These are phyloP conservation scores for Eublepharis macularius DNA, from an alignment of 2,113 vertebrate genomes.

Conservation along the genomic window DNA sequence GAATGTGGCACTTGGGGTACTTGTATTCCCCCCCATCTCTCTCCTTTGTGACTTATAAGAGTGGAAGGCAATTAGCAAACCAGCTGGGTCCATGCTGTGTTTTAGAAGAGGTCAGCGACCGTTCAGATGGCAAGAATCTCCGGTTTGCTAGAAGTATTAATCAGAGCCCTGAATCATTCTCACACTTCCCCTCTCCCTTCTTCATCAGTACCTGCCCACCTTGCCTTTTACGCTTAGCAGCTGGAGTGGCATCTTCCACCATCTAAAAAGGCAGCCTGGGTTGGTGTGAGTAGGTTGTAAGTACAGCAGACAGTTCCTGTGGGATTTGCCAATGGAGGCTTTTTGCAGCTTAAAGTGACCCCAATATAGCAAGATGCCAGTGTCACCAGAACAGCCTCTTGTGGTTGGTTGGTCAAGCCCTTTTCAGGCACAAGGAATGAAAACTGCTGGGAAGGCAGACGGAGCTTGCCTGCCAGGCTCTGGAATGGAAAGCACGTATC, in stretches of 20 bases:
- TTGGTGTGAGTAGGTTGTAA: slow-evolving; percentile 14
- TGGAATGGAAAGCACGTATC: slow-evolving; percentile 28
- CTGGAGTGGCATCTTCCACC: background rate
- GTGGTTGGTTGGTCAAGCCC: slow-evolving; percentile 19
- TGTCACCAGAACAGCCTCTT: slow-evolving; percentile 7
- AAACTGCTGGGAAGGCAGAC: background rate
- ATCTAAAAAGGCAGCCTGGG: slow-evolving; percentile 2
- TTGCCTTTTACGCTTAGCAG: background rate
- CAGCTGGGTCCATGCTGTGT: slow-evolving; percentile 42
- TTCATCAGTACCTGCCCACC: background rate
- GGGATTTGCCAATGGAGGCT: slow-evolving; percentile 28
- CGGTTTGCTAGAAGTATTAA: slow-evolving; percentile 32
- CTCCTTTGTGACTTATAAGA: background rate
- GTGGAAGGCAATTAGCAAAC: slow-evolving; percentile 39
- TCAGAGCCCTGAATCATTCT: slow-evolving; percentile 14
- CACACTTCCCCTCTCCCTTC: background rate
- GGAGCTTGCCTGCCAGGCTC: slow-evolving; percentile 2
- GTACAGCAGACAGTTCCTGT: background rate
- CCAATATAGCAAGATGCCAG: slow-evolving; percentile 29
- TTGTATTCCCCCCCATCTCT: slow-evolving; percentile 18
- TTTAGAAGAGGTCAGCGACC: slow-evolving; percentile 39
- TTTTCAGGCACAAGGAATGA: background rate
- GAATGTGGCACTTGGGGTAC: slow-evolving; percentile 35
- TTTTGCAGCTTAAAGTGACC: background rate
- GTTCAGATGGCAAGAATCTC: slow-evolving; percentile 38